Evolutionary conservation across 1,140 invertebrate species (phyloP).

Genomic region (Saccostrea glomerata): DNA sequence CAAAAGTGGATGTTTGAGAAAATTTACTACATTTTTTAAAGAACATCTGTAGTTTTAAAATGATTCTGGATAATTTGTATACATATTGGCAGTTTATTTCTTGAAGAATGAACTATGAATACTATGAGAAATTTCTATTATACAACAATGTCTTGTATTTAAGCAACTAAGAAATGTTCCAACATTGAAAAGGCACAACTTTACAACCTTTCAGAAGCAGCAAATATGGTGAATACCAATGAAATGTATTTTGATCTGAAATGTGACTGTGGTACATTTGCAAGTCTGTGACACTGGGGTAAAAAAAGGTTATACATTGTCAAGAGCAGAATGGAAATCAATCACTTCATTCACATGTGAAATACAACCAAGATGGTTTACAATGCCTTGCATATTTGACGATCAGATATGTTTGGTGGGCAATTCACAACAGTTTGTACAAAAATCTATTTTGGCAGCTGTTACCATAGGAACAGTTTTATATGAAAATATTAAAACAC

Average conservation of each 20-base stretch:
- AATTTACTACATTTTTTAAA: not conserved
- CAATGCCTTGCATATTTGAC: constrained; percentile 25
- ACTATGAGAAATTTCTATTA: not conserved
- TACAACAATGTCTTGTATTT: not conserved
- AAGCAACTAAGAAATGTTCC: constrained; percentile 3
- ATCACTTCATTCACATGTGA: not conserved
- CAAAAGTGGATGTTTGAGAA: too few relatives aligned
- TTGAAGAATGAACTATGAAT: not conserved
- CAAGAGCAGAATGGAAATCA: not conserved
- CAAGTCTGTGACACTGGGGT: not conserved
- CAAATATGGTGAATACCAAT: not conserved
- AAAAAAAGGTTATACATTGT: not conserved
- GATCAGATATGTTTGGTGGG: constrained; percentile 30
- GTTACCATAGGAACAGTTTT: constrained; percentile 12
- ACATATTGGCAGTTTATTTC: constrained; percentile 2
- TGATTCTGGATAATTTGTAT: not conserved
- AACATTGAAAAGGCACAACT: constrained; percentile 18
- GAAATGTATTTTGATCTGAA: not conserved
- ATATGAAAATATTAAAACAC: not conserved
- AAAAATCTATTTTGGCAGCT: constrained; percentile 9
- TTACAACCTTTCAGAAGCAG: constrained; percentile 20
- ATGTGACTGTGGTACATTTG: not conserved
- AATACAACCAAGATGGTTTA: constrained; percentile 8
- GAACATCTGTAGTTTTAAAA: not conserved
- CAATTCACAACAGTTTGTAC: constrained; percentile 10